Base-by-base conservation (phyloP, 2,888 invertebrate genomes). In the Drosophila anomalata region DNA sequence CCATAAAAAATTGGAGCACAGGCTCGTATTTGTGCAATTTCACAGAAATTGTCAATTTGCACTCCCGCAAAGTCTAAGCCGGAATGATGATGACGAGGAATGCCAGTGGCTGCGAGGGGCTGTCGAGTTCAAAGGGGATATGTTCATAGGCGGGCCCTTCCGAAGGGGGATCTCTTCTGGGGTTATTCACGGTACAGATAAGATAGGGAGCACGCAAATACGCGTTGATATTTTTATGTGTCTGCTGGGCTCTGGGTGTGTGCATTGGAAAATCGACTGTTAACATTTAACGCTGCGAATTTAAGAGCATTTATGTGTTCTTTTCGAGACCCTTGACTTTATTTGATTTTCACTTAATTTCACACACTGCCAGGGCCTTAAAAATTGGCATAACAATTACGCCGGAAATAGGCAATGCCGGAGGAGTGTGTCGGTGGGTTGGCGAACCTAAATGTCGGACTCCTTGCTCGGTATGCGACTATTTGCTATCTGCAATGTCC, bases 301-400 rank as follows among this genome's bases (percentile, higher is more conserved):
- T 79, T 71, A 69, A 83, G 78, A 80, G 62, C 80, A 85, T 79
- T 81, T 85, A 82, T 85, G 82, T 70, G 69, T 22, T 69, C 50
- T 55, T 71, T 67, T 71, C 63, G 68, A 59, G 5, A 7, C 33
- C 41, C 24, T 33, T 48, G 62, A 51, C 70, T 80, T 83, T 83
- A 83, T 86, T 86, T 86, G 86, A 83, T 78, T 86, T 77, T 71
- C 82, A 83, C 83, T 86, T 83, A 83, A 86, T 86, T 83, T 80
- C 77, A 69, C 78, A 63, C 67, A 60, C 83, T 73, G 67, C 29
- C 33, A 52, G 29, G 36, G 65, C 67, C 77, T 71, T 75, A 77
- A 83, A 78, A 83, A 86, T 77, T 74, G 82, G 71, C 78, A 86
- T 83, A 80, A 86, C 82, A 83, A 86, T 83, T 83, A 83, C 87